Evolutionary conservation across 1,140 invertebrate species (phyloP), one percentile per base, ranked within the genome.

Genomic region (Choristoneura fumiferana): DNA sequence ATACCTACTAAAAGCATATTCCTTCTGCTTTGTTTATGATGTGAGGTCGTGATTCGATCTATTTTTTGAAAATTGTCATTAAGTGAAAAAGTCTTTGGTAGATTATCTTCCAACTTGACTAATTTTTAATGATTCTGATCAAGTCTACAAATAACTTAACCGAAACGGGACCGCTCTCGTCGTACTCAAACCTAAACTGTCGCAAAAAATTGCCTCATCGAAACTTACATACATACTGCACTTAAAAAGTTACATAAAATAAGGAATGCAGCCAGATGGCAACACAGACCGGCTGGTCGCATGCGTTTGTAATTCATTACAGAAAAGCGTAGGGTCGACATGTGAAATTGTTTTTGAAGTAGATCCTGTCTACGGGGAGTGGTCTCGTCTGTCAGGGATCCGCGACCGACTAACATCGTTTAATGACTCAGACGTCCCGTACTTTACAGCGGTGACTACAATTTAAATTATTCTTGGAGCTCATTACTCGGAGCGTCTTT

Each of bases 261-360:
- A 10, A 4, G 9, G 37, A 38, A 38, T 38, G 37, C 10, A n/a
- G n/a, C n/a, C n/a, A n/a, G n/a, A n/a, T n/a, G 13, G 37, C 37
- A 38, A 10, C 22, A 29, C 22, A 29, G 22, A 29, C 22, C 58
- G 36, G 62, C 57, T 49, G 49, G 58, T 57, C 57, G 73, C 71
- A 71, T 75, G 72, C 65, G 65, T 75, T 78, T 79, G 70, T 73
- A 70, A 77, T 84, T 75, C 76, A 84, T 75, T 82, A 78, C 62
- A 36, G 54, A 36, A 35, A 37, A 38, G 58, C 57, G 59, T 58
- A 67, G 64, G 64, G 64, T 70, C 56, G 72, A 76, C 73, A 69
- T 63, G 73, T 72, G 58, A 78, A 77, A 79, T 79, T 71, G 71
- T 72, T 80, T 80, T 79, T 71, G 69, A 74, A 76, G 67, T 73